Evolutionary conservation across 2,113 vertebrate species (phyloP).

Genomic region (Cromileptes altivelis): DNA sequence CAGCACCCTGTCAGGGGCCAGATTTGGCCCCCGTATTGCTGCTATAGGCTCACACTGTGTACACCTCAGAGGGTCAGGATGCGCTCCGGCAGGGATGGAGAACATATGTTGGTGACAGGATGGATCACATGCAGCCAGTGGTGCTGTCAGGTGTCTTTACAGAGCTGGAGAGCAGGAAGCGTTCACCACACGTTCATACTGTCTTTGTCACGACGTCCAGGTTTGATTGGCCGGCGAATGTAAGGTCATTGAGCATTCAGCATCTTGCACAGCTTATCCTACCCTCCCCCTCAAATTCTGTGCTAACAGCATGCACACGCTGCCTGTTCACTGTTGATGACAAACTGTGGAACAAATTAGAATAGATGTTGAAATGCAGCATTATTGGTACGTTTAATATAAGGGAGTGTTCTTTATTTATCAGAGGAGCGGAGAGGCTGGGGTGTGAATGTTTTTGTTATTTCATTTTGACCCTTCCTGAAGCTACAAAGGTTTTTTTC

Average conservation of each 20-base stretch:
- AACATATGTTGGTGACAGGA: slow-evolving; percentile 52
- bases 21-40: too few relatives aligned
- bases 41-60: too few relatives aligned
- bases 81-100: slow-evolving; percentile 34
- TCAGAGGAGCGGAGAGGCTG: too few relatives aligned
- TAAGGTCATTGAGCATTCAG: slow-evolving; percentile 34
- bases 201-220: slow-evolving; percentile 7
- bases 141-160: slow-evolving; percentile 26
- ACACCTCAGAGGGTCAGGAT: not conserved
- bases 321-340: not conserved
- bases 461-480: too few relatives aligned
- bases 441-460: too few relatives aligned
- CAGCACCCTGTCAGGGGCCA: too few relatives aligned
- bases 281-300: not conserved
- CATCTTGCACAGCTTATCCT: not conserved
- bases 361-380: not conserved
- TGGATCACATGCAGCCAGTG: slow-evolving; percentile 3
- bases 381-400: not conserved
- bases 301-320: not conserved
- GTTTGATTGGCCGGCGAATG: slow-evolving; percentile 20
- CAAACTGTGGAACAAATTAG: not conserved
- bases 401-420: too few relatives aligned
- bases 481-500: too few relatives aligned
- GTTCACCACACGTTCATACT: not conserved
- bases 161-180: not conserved